Percentiles rank a stretch among this genome's conserved stretches.
phyloP scores from a whole-genome alignment of 2,797 vertebrate species.

The Macrochelys suwanniensis region DNA sequence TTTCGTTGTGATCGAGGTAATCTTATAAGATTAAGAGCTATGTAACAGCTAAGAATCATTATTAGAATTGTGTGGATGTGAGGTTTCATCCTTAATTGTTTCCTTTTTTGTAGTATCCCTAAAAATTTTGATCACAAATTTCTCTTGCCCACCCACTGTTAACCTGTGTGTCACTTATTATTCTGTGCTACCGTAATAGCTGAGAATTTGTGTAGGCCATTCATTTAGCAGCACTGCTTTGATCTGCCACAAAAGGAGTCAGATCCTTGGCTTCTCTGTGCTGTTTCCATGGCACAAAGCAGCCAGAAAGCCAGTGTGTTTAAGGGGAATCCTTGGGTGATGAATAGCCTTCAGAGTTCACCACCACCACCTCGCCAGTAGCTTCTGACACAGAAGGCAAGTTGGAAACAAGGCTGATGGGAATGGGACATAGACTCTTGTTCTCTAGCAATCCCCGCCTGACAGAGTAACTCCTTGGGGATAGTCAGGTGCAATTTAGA shows the following conservation, averaged over 20 bases:
- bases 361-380: not conserved
- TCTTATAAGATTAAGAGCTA: not conserved
- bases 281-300: not conserved
- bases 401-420: not conserved
- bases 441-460: not conserved
- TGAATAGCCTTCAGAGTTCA: not conserved
- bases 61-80: not conserved
- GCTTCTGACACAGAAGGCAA: not conserved
- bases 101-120: not conserved
- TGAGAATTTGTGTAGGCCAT: not conserved
- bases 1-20: not conserved
- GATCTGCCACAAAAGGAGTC: not conserved
- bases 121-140: not conserved
- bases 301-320: not conserved
- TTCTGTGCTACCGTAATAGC: not conserved
- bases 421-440: not conserved
- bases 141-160: not conserved
- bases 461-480: not conserved
- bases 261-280: not conserved
- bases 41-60: not conserved
- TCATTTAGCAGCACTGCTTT: not conserved
- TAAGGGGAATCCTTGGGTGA: accelerated
- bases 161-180: not conserved
- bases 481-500: not conserved
- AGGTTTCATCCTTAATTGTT: not conserved